A percentile compares a stretch with the other conserved stretches of the same genome.
Conservation (phyloP, 2,888 invertebrate genomes). For the Sisyra nigra region DNA sequence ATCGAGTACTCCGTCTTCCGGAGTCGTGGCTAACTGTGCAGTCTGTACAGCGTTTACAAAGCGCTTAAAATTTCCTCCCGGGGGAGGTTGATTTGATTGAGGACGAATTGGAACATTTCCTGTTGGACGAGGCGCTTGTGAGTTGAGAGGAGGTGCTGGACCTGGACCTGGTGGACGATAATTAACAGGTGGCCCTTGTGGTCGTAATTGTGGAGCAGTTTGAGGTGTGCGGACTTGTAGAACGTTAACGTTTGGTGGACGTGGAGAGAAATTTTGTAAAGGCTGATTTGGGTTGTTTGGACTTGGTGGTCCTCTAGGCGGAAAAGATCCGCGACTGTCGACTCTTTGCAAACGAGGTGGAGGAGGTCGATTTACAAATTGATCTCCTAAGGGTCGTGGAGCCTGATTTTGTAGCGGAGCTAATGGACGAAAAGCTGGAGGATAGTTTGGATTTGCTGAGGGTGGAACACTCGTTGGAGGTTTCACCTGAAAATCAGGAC, state of each 20-base stretch:
- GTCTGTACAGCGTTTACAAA: constrained; percentile 4
- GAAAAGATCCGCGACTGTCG: constrained; percentile 27
- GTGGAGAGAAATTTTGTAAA: neutral
- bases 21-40: constrained; percentile 13
- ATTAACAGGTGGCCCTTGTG: constrained; percentile 10
- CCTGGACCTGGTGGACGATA: constrained; percentile 21
- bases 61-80: constrained; percentile 5
- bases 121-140: constrained; percentile 9
- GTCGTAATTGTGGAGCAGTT: constrained; percentile 11
- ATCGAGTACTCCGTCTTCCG: constrained; percentile 9
- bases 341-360: constrained; percentile 18
- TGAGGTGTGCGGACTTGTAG: constrained; percentile 11
- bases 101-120: constrained; percentile 17
- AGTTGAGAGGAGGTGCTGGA: neutral
- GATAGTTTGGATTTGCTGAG: constrained; percentile 1
- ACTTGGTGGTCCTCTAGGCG: constrained; percentile 19
- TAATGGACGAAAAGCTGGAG: constrained; percentile 15
- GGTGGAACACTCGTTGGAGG: neutral
- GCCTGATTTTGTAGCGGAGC: constrained; percentile 20
- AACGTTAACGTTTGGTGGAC: neutral
- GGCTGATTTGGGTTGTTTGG: constrained; percentile 3
- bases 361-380: constrained; percentile 19
- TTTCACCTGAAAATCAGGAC: neutral
- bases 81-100: constrained; percentile 16
- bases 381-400: constrained; percentile 17